These are phyloP conservation scores for Trissolcus brochymenae DNA, from an alignment of 2,888 invertebrate species.

Conservation along the genomic window DNA sequence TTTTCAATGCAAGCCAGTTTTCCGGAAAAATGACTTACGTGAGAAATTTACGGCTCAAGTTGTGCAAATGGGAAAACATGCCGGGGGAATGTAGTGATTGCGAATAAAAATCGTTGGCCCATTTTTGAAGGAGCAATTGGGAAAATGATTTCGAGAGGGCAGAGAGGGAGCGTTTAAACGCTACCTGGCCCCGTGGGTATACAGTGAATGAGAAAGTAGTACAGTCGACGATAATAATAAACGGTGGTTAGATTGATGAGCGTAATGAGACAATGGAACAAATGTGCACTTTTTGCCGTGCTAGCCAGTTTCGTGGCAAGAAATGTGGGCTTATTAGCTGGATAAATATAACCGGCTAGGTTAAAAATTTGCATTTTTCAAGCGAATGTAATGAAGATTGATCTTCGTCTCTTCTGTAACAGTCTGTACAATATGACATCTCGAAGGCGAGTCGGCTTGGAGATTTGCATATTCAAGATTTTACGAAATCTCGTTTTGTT, in stretches of 20 bases:
- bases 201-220: constrained; percentile 21
- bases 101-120: too few relatives aligned
- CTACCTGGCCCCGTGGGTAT: constrained; percentile 23
- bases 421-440: constrained; percentile 1
- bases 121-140: too few relatives aligned
- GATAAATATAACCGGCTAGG: constrained; percentile 18
- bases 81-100: too few relatives aligned
- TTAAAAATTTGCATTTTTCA: constrained; percentile 23
- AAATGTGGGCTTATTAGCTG: constrained; percentile 30
- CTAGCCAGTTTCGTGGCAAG: constrained; percentile 29
- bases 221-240: constrained; percentile 31
- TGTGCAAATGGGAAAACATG: too few relatives aligned
- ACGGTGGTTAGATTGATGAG: constrained; percentile 39
- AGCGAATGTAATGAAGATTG: constrained; percentile 19
- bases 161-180: constrained; percentile 15
- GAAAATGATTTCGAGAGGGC: not conserved
- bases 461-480: too few relatives aligned
- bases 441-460: not conserved
- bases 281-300: constrained; percentile 35
- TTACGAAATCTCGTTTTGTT: not conserved
- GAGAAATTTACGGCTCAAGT: too few relatives aligned
- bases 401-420: constrained; percentile 23
- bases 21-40: too few relatives aligned
- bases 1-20: too few relatives aligned
- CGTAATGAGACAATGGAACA: constrained; percentile 37